Conservation (phyloP, 1,140 invertebrate species). For the Halyomorpha halys region DNA sequence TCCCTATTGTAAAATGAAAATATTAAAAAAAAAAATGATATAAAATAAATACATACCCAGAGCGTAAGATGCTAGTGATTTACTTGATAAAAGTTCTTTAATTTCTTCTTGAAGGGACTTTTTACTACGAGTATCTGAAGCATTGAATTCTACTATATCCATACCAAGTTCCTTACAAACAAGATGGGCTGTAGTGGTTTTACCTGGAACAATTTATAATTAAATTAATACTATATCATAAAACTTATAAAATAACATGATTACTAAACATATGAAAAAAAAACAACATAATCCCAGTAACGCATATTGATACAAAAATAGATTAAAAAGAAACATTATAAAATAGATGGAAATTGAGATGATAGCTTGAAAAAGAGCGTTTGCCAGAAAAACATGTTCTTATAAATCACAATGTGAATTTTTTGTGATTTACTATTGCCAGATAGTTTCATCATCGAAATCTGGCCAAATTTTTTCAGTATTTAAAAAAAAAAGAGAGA, state of each 20-base stretch:
- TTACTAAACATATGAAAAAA: not conserved
- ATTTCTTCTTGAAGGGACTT: conserved; percentile 74
- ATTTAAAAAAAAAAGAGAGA: no score
- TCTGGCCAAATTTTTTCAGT: no score
- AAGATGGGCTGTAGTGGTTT: conserved; percentile 78
- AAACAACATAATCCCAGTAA: not conserved
- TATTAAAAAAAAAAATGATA: not conserved
- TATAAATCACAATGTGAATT: no score
- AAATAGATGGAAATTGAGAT: no score
- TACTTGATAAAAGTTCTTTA: conserved; percentile 60
- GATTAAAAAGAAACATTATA: no score
- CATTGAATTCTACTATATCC: conserved; percentile 91
- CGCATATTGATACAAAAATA: no score
- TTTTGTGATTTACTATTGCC: no score
- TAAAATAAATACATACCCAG: conserved; percentile 3
- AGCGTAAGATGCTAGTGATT: conserved; percentile 44
- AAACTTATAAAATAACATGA: not conserved
- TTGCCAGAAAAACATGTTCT: no score
- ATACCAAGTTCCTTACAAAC: conserved; percentile 78
- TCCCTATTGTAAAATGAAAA: no score
- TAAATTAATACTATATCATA: not conserved
- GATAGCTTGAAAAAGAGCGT: no score
- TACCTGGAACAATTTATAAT: conserved; percentile 41
- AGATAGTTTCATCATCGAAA: no score
- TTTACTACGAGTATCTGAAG: conserved; percentile 92